Base-by-base conservation (phyloP, 2,888 invertebrate genomes). In the Heteropelma amictum region DNA sequence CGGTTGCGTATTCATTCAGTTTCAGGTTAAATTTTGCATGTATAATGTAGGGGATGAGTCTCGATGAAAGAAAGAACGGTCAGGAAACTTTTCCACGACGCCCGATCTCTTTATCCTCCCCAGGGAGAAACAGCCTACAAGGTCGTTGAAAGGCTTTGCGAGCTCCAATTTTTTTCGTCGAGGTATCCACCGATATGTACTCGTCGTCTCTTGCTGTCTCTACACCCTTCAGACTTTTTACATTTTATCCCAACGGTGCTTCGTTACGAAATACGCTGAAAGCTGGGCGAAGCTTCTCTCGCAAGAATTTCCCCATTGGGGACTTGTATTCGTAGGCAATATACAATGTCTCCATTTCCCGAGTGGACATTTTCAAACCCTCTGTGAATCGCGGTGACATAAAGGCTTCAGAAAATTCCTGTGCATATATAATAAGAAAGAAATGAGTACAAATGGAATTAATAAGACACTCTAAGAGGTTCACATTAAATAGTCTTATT, bases 251-350 rank as follows among this genome's bases (percentile, higher is more conserved):
- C 60, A n/a, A 6, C 5, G 51, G 51, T 58, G 28, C 38, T 60
- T 54, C 53, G 28, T 58, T 65, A 63, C 63, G 72, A 60, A 45
- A 72, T 33, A 42, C 53, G 33, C 30, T 17, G 23, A 14, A 67
- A 23, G 42, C 45, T 45, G 33, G 33, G 21, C 40, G 51, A 40
- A 51, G 10, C 6, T 21, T 47, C 38, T 2, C 19, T 35, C 54
- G 14, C 26, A 35, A 30, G 38, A 45, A 17, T 26, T n/a, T n/a
- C n/a, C 12, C 63, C 26, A 53, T 17, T 14, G 28, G 21, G 35
- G 56, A 45, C 35, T 45, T 23, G 8, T 12, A 12, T n/a, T 35
- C 61, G 14, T 23, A 17, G 65, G 35, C 26, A 45, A 56, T 56
- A 54, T 45, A 33, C 45, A 45, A 54, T 54, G 54, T 45, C 65